A percentile compares a stretch with the other conserved stretches of the same genome.
These are phyloP conservation scores for Ophion obscuratus DNA, from an alignment of 2,888 invertebrate genomes.

Conservation along the genomic window DNA sequence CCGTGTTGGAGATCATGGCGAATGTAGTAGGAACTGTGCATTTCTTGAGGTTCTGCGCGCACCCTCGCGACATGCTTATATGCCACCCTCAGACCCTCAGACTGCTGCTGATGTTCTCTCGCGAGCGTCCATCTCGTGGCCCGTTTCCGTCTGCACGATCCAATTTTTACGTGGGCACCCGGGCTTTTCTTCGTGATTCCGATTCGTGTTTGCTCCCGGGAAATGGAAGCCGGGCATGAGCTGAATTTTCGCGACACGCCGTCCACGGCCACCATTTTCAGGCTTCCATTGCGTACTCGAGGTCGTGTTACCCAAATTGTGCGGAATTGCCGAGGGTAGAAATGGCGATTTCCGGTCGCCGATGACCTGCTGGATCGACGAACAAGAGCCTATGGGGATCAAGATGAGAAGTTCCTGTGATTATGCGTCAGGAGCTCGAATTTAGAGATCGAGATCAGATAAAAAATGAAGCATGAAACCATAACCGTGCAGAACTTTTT, in stretches of 20 bases:
- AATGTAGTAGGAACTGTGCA: conserved; percentile 11
- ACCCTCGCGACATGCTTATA: conserved; percentile 31
- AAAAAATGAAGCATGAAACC: neutral
- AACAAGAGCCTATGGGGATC: conserved; percentile 25
- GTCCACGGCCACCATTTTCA: neutral
- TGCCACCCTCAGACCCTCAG: neutral
- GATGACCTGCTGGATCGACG: conserved; percentile 31
- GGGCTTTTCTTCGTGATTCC: conserved; percentile 66
- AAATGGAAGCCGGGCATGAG: conserved; percentile 35
- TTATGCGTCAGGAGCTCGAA: conserved; percentile 47
- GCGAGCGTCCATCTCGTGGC: conserved; percentile 52
- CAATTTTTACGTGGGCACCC: conserved; percentile 83
- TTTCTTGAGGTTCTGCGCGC: conserved; percentile 58
- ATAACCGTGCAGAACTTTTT: neutral
- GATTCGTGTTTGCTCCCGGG: conserved; percentile 52
- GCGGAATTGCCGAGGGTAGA: conserved; percentile 44
- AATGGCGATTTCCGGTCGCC: conserved; percentile 53
- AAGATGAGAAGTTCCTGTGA: conserved; percentile 58
- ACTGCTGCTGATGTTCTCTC: conserved; percentile 63
- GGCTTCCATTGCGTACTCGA: neutral
- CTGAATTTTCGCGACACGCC: neutral
- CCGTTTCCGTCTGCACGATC: conserved; percentile 77
- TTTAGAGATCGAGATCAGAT: conserved; percentile 2
- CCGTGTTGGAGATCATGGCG: conserved; percentile 50
- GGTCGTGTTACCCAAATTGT: conserved; percentile 1